A percentile compares a stretch with the other conserved stretches of the same genome.
phyloP scores from a whole-genome alignment of 1,140 invertebrate species.

The Dendrolimus punctatus region DNA sequence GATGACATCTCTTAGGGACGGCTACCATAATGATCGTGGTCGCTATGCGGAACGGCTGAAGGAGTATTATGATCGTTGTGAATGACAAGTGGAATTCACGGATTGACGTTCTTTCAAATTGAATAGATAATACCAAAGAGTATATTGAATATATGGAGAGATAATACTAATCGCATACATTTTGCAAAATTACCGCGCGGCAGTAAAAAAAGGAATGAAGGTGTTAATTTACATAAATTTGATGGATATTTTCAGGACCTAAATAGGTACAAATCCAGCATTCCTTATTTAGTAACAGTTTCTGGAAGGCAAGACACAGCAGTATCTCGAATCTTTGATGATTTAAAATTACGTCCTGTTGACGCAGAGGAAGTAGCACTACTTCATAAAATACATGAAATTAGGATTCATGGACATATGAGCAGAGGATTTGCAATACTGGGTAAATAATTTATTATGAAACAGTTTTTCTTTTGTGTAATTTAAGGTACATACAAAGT shows the following conservation, averaged over 20 bases:
- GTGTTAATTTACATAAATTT: conserved; percentile 2
- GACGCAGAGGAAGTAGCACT: conserved; percentile 29
- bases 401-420: conserved; percentile 70
- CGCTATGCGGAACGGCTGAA: too few relatives aligned
- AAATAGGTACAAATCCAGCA: conserved; percentile 16
- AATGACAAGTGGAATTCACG: too few relatives aligned
- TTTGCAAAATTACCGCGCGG: too few relatives aligned
- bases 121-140: too few relatives aligned
- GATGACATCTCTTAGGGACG: too few relatives aligned
- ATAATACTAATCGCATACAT: too few relatives aligned
- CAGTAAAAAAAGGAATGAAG: too few relatives aligned
- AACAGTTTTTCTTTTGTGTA: background rate
- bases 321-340: conserved; percentile 20
- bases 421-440: conserved; percentile 72
- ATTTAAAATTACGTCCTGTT: conserved; percentile 17
- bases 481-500: background rate
- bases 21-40: too few relatives aligned
- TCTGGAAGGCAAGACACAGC: conserved; percentile 27
- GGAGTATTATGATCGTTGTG: too few relatives aligned
- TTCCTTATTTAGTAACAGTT: conserved; percentile 25
- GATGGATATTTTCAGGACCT: conserved; percentile 25
- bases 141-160: too few relatives aligned
- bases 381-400: conserved; percentile 26
- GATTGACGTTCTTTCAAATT: too few relatives aligned
- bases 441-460: conserved; percentile 21